Base-by-base conservation (phyloP, 2,113 vertebrate species). In the Dicaeum eximium region DNA sequence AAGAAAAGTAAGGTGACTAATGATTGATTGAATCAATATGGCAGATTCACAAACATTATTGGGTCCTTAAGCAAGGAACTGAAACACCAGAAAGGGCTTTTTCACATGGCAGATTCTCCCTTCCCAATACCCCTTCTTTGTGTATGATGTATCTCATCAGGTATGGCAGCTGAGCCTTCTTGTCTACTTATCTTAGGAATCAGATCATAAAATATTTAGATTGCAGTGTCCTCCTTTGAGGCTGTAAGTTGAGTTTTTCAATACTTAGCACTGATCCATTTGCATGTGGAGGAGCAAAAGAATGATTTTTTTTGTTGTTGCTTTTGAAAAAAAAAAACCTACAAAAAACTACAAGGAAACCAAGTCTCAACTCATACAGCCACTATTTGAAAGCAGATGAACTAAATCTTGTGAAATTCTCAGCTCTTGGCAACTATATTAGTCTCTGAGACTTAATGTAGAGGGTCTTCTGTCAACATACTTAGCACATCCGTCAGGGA, bases 401-500 rank as follows among this genome's bases (percentile, higher is more conserved):
- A 93, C 58, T 38, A 65, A 92, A 88, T 82, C 90, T 38, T 93
- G 74, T 77, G 86, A 91, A 91, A 79, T 81, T 96, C 44, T 94
- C 84, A 77, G 27, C 22, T 94, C 66, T 88, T 90, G 92, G 64
- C 85, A 90, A 80, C 72, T 88, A 30, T 90, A 69, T 61, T 92
- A 90, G n/a, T 31, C 73, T 80, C 62, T 90, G 62, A 77, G 67
- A 80, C 44, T 90, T 83, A 58, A 92, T 83, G 57, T 22, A 83
- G 58, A 93, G 33, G 54, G 67, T 90, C 67, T 88, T 95, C 86
- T 96, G 93, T 86, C 90, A 93, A 73, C 88, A 88, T 73, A 75
- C 58, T 82, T 91, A 82, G 85, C 70, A 64, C 37, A 82, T 85
- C 37, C 67, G 70, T 92, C 66, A 88, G 3, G 2, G 66, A 75